Evolutionary conservation across 2,888 invertebrate genomes (phyloP), one percentile per base, ranked within the genome.

Genomic region (Cylloceria caligata): DNA sequence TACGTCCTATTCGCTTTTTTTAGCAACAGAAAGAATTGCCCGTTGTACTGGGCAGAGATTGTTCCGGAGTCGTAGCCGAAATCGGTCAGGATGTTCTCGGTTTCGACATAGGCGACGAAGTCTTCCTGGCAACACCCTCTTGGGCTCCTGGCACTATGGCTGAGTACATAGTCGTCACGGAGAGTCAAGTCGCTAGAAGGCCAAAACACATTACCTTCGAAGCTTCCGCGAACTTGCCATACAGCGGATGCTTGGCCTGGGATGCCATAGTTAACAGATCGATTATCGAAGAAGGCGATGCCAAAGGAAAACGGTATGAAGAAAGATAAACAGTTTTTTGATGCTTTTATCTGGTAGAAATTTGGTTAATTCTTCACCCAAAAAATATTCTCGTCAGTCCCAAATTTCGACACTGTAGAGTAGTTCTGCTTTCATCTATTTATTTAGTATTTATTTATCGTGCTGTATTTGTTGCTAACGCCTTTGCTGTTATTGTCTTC

Each of bases 71-170:
- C 47, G 93, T 95, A 9, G 93, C 94, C 24, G 95, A 95, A 84
- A 93, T 95, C 55, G 95, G 95, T n/a, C 93, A 92, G 82, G 93
- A 93, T 83, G 95, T 95, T 6, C 93, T 92, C 27, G 92, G 94
- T 79, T 93, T 95, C 85, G 94, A 95, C 87, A 93, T 95, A 24
- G 95, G 95, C 1, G 95, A 95, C 87, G 94, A 95, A 90, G 95
- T 95, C 34, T 95, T 95, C 94, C 90, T 94, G 67, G 93, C 93
- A 3, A 91, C 93, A 67, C 95, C 95, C 52, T 94, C 94, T 82
- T 95, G 95, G 94, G 93, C 93, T 21, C 92, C 93, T 71, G 95
- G 95, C 55, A 94, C 94, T 39, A 92, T 95, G 90, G 93, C 94
- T 6, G 94, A 95, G 88, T 94, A 93, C 81, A 92, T 94, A 73